Percentiles rank a stretch among this genome's conserved stretches.
Evolutionary conservation across 2,113 vertebrate genomes (phyloP).

Genomic region (human (Homo sapiens)): GRCh38 chr12:84919001-84919500

Average conservation of each 20-base stretch:
- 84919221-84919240: not conserved
- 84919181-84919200: not conserved
- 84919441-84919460: not conserved
- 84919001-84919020: too few relatives aligned
- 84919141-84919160: not conserved
- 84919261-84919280: not conserved
- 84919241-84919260: not conserved
- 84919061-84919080: fast-evolving
- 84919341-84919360: not conserved
- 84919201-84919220: not conserved
- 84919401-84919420: not conserved
- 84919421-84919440: not conserved
- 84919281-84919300: not conserved
- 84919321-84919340: not conserved
- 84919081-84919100: too few relatives aligned
- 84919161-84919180: not conserved
- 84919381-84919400: not conserved
- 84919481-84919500: not conserved
- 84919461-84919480: not conserved
- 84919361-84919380: not conserved
- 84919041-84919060: fast-evolving
- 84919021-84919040: too few relatives aligned
- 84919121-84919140: not conserved
- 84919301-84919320: not conserved
- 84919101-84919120: not conserved